phyloP scores from a whole-genome alignment of 2,113 vertebrate species.

The Lynx canadensis region DNA sequence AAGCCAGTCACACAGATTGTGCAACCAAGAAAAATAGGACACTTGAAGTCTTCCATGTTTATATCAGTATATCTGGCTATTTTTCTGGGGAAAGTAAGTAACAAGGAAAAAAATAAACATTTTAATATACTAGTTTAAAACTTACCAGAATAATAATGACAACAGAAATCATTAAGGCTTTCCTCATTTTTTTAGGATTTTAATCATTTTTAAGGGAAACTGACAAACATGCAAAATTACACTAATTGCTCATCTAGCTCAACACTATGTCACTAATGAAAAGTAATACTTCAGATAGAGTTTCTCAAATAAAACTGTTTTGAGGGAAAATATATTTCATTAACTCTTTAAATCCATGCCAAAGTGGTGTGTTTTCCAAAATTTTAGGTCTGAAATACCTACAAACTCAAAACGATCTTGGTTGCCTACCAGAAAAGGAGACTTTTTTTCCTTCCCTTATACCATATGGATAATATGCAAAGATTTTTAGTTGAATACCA shows the following conservation, averaged over 20 bases:
- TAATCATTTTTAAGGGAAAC: background rate
- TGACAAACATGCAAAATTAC: background rate
- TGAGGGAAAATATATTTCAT: background rate
- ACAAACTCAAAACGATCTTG: background rate
- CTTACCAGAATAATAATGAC: background rate
- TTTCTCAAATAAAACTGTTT: slow-evolving; percentile 18
- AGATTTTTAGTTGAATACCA: slow-evolving; percentile 15
- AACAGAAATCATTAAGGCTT: background rate
- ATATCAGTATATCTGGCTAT: slow-evolving; percentile 92
- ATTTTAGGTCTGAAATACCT: background rate
- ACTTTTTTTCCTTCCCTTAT: background rate
- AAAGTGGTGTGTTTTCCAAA: background rate
- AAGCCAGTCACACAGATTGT: slow-evolving; percentile 96
- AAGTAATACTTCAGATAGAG: background rate
- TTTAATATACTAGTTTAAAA: slow-evolving; percentile 13
- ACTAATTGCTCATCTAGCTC: slow-evolving; percentile 19
- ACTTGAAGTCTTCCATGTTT: slow-evolving; percentile 88
- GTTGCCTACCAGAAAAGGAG: background rate
- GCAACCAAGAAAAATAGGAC: slow-evolving; percentile 95
- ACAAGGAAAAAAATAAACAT: background rate
- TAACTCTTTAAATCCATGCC: background rate
- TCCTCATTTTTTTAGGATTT: background rate
- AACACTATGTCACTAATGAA: background rate
- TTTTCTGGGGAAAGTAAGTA: slow-evolving; percentile 78
- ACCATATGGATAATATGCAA: background rate